Evolutionary conservation across 2,113 vertebrate species (phyloP).

Genomic region (Triplophysa tibetana): DNA sequence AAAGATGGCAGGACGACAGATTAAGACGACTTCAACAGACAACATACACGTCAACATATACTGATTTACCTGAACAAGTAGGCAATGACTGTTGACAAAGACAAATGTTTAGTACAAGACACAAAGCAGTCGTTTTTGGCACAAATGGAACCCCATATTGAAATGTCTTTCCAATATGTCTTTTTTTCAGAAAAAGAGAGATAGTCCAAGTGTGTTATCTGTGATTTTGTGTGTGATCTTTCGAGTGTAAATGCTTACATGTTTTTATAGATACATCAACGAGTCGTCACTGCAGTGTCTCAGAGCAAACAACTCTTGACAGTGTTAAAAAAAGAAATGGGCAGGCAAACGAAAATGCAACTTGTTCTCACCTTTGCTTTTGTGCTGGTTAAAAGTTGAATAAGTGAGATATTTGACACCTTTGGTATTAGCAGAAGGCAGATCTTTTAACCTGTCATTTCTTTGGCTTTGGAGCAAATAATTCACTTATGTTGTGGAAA

Average conservation of each 20-base stretch:
- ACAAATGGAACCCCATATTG: no score
- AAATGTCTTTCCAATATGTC: no score
- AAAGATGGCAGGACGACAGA: no score
- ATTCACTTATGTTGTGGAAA: neutral
- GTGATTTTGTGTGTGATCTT: slow-evolving; percentile 30
- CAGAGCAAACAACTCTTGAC: slow-evolving; percentile 31
- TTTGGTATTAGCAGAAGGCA: neutral
- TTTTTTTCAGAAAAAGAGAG: no score
- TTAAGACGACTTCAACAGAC: no score
- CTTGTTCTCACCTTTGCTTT: neutral
- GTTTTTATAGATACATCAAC: slow-evolving; percentile 34
- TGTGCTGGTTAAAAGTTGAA: neutral
- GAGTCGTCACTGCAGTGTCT: neutral
- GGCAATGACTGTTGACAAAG: no score
- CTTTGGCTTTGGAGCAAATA: neutral
- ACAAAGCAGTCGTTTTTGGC: no score
- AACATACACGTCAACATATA: no score
- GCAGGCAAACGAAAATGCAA: neutral
- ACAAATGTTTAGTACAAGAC: no score
- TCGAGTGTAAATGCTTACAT: slow-evolving; percentile 42
- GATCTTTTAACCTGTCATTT: neutral
- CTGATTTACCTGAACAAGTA: no score
- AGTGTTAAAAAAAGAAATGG: neutral
- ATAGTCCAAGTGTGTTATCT: slow-evolving; percentile 47
- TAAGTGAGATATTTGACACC: neutral